Conservation (phyloP, 2,113 vertebrate species). For the Mixornis gularis region DNA sequence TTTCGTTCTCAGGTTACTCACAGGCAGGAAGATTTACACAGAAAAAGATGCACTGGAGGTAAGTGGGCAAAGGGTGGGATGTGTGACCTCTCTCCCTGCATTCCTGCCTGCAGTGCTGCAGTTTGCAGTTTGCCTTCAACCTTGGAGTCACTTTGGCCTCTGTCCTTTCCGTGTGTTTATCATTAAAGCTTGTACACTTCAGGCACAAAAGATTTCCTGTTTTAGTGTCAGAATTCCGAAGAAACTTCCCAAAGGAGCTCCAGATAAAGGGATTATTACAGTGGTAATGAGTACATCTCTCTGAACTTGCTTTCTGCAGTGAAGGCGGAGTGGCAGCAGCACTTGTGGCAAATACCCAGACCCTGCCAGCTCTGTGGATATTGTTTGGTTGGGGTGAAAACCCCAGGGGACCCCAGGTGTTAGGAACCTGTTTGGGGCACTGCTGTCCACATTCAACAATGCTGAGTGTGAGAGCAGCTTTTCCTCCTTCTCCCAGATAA, state of each 20-base stretch:
- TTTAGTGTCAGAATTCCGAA: not conserved
- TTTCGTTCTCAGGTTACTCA: conserved; percentile 81
- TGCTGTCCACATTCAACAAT: not conserved
- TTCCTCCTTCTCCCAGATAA: not conserved
- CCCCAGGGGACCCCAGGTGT: accelerated
- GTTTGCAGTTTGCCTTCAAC: not conserved
- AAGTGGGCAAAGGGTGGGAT: not conserved
- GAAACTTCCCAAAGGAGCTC: not conserved
- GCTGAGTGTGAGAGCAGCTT: not conserved
- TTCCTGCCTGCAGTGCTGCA: not conserved
- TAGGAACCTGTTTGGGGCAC: not conserved
- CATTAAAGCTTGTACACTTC: not conserved
- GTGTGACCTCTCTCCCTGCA: not conserved
- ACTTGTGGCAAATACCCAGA: not conserved
- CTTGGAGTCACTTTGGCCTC: not conserved
- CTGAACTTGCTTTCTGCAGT: not conserved
- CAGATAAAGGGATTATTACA: not conserved
- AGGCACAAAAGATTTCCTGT: not conserved
- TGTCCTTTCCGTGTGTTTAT: not conserved
- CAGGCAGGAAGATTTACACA: conserved; percentile 87
- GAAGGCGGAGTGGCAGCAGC: not conserved
- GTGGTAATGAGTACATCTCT: not conserved
- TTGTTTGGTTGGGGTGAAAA: not conserved
- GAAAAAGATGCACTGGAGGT: conserved; percentile 92
- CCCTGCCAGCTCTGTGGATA: not conserved